Conservation (phyloP, 2,888 invertebrate species). For the Nomada ruficornis region DNA sequence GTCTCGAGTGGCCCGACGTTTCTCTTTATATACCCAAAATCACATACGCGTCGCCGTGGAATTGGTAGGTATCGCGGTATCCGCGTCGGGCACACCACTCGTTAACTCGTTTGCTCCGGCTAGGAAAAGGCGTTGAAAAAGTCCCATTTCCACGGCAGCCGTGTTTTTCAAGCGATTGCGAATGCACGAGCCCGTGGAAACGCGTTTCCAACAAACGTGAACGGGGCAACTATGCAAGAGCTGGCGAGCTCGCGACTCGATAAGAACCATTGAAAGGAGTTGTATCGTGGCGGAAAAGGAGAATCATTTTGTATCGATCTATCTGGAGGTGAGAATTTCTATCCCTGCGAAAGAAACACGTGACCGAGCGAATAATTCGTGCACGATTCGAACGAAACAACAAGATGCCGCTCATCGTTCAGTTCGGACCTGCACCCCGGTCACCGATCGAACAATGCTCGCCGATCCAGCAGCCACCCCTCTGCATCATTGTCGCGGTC, state of each 20-base stretch:
- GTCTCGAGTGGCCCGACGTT: slow-evolving; percentile 60
- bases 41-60: slow-evolving; percentile 6
- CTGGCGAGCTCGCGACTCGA: not conserved
- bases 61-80: slow-evolving; percentile 7
- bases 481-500: slow-evolving; percentile 22
- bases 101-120: slow-evolving; percentile 53
- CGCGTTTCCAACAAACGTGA: not conserved
- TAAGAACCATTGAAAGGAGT: slow-evolving; percentile 25
- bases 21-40: slow-evolving; percentile 61
- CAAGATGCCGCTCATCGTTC: not conserved
- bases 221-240: not conserved
- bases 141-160: not conserved
- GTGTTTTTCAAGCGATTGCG: not conserved
- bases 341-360: slow-evolving; percentile 43
- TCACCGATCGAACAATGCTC: slow-evolving; percentile 62
- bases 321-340: not conserved
- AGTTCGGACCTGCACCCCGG: slow-evolving; percentile 57
- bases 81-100: slow-evolving; percentile 37
- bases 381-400: not conserved
- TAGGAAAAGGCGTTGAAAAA: slow-evolving; percentile 19
- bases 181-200: not conserved
- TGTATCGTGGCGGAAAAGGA: not conserved
- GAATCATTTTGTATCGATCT: not conserved
- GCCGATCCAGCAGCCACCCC: slow-evolving; percentile 46
- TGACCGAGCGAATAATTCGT: slow-evolving; percentile 40